phyloP scores from a whole-genome alignment of 2,888 invertebrate species.

The Cantharis rustica region DNA sequence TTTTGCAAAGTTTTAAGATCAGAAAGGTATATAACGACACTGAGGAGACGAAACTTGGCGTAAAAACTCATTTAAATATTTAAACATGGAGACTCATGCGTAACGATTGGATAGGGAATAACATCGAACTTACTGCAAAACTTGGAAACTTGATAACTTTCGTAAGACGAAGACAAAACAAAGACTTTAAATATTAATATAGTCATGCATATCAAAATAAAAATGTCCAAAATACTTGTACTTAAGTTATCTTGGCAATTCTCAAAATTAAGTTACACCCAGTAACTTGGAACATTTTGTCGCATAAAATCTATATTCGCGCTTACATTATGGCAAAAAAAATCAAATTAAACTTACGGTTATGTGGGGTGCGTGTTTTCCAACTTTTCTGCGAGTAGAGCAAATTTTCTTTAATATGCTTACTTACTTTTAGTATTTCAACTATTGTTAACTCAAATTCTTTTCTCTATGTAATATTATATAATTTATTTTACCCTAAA shows the following conservation, averaged over 20 bases:
- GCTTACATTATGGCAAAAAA: neutral
- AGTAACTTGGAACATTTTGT: neutral
- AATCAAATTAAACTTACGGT: neutral
- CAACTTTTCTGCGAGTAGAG: neutral
- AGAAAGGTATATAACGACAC: slow-evolving; percentile 18
- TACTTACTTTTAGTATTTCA: neutral
- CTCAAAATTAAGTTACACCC: slow-evolving; percentile 13
- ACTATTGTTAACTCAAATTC: neutral
- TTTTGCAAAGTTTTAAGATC: slow-evolving; percentile 25
- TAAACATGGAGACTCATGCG: slow-evolving; percentile 51
- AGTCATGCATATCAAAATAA: slow-evolving; percentile 44
- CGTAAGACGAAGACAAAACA: slow-evolving; percentile 35
- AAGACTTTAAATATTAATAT: slow-evolving; percentile 44
- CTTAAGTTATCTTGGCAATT: slow-evolving; percentile 22
- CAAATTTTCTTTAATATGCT: neutral
- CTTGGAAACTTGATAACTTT: slow-evolving; percentile 23
- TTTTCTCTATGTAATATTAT: neutral
- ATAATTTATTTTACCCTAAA: neutral
- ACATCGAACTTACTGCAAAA: slow-evolving; percentile 26
- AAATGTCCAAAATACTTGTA: slow-evolving; percentile 22
- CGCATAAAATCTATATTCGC: neutral
- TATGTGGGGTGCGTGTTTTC: neutral
- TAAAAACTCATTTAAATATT: slow-evolving; percentile 51
- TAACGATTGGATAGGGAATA: slow-evolving; percentile 53
- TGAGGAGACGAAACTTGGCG: slow-evolving; percentile 22